Evolutionary conservation across 2,888 invertebrate genomes (phyloP).

Genomic region (Nomada fabriciana): DNA sequence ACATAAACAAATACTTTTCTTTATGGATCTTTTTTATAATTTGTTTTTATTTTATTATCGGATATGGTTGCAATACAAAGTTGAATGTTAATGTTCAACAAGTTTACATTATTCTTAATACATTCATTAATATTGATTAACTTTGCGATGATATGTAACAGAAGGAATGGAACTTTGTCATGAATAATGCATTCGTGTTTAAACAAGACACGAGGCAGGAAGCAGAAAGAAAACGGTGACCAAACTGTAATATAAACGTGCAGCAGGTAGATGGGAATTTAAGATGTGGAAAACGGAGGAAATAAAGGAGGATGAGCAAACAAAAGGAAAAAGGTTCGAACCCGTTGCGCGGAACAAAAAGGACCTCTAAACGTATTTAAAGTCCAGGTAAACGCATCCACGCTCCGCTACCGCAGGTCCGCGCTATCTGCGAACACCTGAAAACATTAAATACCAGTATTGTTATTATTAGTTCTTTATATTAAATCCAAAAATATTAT

Average conservation of each 20-base stretch:
- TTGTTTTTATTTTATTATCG: too few relatives aligned
- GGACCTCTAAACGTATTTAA: neutral
- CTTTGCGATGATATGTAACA: neutral
- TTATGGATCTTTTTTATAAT: too few relatives aligned
- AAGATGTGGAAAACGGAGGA: neutral
- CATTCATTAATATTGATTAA: neutral
- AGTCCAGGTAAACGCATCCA: conserved; percentile 2
- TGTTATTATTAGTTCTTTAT: neutral
- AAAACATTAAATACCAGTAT: neutral
- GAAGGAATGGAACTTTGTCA: neutral
- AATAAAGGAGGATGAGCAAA: neutral
- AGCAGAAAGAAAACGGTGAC: neutral
- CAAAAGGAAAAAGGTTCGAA: conserved; percentile 8
- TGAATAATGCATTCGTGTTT: neutral
- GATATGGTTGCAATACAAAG: too few relatives aligned
- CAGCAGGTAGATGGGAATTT: neutral
- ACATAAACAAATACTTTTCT: too few relatives aligned
- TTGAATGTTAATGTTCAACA: too few relatives aligned
- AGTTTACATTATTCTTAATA: neutral
- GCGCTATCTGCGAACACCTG: neutral
- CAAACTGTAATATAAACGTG: neutral
- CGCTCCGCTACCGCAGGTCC: neutral
- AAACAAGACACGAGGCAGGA: neutral
- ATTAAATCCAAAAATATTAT: neutral
- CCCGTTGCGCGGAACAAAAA: neutral